A percentile compares a stretch with the other conserved stretches of the same genome.
Conservation (phyloP, 1,140 invertebrate species). For the Whitmania pigra region DNA sequence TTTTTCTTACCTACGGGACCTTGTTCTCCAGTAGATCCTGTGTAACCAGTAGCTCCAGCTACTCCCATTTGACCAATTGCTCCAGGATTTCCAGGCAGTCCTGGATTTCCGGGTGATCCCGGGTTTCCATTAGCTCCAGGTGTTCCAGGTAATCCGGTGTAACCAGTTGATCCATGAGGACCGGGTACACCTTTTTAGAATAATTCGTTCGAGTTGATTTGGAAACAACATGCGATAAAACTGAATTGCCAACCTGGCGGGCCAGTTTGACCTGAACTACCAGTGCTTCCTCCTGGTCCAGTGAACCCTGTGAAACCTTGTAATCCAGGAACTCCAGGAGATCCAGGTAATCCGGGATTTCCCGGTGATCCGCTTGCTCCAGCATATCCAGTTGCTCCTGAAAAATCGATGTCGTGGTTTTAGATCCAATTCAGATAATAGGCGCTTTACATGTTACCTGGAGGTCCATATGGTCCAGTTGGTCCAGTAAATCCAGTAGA, state of each 20-base stretch:
- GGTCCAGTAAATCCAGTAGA: slow-evolving; percentile 14
- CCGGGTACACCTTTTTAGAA: neutral
- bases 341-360: slow-evolving; percentile 13
- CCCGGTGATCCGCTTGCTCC: slow-evolving; percentile 8
- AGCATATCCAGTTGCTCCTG: neutral
- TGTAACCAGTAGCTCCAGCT: slow-evolving; percentile 11
- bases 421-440: neutral
- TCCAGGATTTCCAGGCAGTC: slow-evolving; percentile 8
- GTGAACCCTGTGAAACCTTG: slow-evolving; percentile 17
- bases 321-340: slow-evolving; percentile 2
- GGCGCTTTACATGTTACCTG: neutral
- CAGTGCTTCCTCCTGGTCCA: slow-evolving; percentile 7
- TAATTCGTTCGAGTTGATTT: neutral
- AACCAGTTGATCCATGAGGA: slow-evolving; percentile 5
- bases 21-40: slow-evolving; percentile 6
- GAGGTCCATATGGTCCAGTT: slow-evolving; percentile 6
- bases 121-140: neutral
- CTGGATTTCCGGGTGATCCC: neutral
- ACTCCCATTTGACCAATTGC: slow-evolving; percentile 2
- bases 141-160: neutral
- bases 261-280: slow-evolving; percentile 11
- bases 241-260: neutral
- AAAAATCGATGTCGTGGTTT: neutral
- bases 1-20: neutral
- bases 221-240: neutral